phyloP scores from a whole-genome alignment of 2,113 vertebrate genomes.

The Tetrao urogallus region DNA sequence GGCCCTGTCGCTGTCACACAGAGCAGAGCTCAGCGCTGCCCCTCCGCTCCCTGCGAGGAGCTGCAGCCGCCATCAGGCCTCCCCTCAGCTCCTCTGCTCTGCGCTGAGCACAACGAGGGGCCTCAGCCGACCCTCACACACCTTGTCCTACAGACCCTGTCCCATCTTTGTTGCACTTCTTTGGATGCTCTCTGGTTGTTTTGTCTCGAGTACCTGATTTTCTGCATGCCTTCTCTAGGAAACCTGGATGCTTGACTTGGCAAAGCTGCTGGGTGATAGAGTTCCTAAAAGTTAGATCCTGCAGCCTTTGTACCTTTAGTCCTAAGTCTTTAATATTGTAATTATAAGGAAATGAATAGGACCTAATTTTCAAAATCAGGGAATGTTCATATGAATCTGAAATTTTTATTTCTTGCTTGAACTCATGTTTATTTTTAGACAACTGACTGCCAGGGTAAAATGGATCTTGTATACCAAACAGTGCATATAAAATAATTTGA shows the following conservation, averaged over 20 bases:
- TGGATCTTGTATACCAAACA: neutral
- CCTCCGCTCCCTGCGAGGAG: neutral
- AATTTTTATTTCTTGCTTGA: neutral
- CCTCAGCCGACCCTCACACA: neutral
- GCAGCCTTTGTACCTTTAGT: accelerated
- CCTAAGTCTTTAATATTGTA: neutral
- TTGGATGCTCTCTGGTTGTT: neutral
- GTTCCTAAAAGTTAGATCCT: neutral
- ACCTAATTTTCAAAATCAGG: neutral
- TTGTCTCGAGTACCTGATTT: neutral
- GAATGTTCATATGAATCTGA: neutral
- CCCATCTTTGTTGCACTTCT: neutral
- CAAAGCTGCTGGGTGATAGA: neutral
- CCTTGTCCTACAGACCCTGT: neutral
- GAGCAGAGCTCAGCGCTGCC: too few species aligned
- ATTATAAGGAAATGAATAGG: neutral
- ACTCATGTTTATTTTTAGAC: neutral
- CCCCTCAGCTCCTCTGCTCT: neutral
- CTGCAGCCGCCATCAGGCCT: neutral
- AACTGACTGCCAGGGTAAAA: neutral
- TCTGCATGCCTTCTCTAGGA: neutral
- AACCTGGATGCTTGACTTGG: neutral
- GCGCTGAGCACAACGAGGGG: neutral
- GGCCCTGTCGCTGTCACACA: too few species aligned
- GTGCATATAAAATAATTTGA: neutral